Evolutionary conservation across 2,797 vertebrate species (phyloP), one percentile per base, ranked within the genome.

Genomic region (Darevskia nairensis): DNA sequence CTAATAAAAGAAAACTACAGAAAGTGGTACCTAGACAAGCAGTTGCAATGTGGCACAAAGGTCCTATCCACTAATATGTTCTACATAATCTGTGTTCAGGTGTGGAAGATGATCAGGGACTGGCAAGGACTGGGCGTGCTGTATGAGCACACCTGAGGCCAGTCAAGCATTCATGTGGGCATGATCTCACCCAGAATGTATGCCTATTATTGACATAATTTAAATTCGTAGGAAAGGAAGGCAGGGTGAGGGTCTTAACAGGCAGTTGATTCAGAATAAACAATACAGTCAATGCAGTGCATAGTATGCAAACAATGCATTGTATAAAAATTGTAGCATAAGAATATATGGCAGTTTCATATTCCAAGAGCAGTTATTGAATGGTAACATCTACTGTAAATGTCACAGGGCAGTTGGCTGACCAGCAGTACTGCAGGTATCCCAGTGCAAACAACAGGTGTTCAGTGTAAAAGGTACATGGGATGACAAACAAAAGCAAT

Each of bases 371-470:
- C 76, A 84, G 17, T 59, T 90, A 39, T 66, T 77, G 86, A 78
- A 86, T 46, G 94, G 32, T 83, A 85, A 2, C 0, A 4, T 59
- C 74, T 90, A 86, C 84, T 25, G 61, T 41, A 83, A 85, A 87
- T 41, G 81, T 32, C 82, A 77, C 39, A 0, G 1, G 69, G 74
- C 55, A 89, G 82, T 0, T 90, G 85, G 89, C 86, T 84, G 88
- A 93, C 80, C 85, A 80, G 64, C 59, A 79, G 0, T 88, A 41
- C 15, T 79, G 61, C 17, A 64, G 82, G 77, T 0, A 86, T 66
- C 55, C 85, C 76, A 90, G 82, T 89, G 87, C 84, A 93, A 93
- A 82, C 89, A 85, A 91, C 92, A 95, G 77, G 41, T 83, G 89
- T 80, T 87, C 90, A 84, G 80, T 79, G 39, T 1, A 84, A 92